Percentiles rank a stretch among this genome's conserved stretches.
These are phyloP conservation scores for Catamblyrhynchus diadema DNA, from an alignment of 2,797 vertebrate genomes.

Conservation along the genomic window DNA sequence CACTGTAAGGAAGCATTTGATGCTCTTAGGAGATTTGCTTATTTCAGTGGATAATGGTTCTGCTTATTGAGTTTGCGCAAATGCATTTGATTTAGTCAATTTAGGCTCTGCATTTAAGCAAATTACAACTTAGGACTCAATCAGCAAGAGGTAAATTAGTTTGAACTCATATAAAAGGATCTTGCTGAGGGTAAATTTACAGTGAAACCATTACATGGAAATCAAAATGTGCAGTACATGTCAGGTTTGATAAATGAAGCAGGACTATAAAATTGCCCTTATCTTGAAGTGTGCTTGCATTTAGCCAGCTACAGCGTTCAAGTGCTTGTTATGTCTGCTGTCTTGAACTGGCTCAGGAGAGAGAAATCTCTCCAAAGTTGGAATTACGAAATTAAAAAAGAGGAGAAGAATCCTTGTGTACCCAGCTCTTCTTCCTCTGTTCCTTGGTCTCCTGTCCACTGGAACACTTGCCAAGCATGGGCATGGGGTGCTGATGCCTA, in stretches of 20 bases:
- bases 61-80: constrained; percentile 60
- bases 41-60: constrained; percentile 45
- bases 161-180: constrained; percentile 41
- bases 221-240: constrained; percentile 2
- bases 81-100: constrained; percentile 60
- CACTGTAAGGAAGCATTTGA: background rate
- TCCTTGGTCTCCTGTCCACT: rapidly evolving
- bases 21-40: constrained; percentile 44
- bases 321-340: background rate
- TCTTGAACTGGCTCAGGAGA: background rate
- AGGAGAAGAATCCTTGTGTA: background rate
- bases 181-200: constrained; percentile 51
- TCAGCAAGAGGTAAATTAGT: constrained; percentile 57
- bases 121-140: constrained; percentile 54
- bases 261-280: constrained; percentile 33
- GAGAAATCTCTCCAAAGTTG: background rate
- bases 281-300: background rate
- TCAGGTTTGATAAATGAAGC: constrained; percentile 50
- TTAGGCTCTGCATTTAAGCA: constrained; percentile 60
- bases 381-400: background rate
- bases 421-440: background rate
- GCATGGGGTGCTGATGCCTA: rapidly evolving
- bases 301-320: constrained; percentile 4
- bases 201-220: constrained; percentile 33
- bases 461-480: rapidly evolving